These are phyloP conservation scores for Ovibos moschatus DNA, from an alignment of 2,113 vertebrate species.

Conservation along the genomic window DNA sequence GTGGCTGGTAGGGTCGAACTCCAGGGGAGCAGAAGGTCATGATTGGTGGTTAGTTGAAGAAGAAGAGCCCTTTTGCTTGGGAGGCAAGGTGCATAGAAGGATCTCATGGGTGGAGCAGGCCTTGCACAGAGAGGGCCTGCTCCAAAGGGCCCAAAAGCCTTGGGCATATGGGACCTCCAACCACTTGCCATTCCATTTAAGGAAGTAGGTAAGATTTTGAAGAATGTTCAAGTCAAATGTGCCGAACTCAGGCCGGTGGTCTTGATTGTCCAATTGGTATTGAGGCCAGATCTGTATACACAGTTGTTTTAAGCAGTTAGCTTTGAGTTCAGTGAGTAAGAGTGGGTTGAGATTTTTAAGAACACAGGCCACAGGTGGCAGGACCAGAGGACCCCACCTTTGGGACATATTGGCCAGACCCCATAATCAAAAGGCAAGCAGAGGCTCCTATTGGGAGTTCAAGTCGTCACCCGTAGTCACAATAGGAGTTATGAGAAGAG, in stretches of 20 bases:
- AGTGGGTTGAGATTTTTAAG: neutral
- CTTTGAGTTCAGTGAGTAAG: neutral
- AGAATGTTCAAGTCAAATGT: neutral
- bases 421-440: neutral
- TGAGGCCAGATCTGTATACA: neutral
- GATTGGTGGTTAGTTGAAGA: rapidly evolving
- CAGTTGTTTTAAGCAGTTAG: neutral
- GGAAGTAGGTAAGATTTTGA: neutral
- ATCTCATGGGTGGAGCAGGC: neutral
- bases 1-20: neutral
- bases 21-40: rapidly evolving
- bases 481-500: neutral
- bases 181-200: neutral
- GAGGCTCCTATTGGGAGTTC: neutral
- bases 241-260: rapidly evolving
- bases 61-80: neutral
- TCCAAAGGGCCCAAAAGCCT: neutral
- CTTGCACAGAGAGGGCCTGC: neutral
- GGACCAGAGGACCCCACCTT: neutral
- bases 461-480: rapidly evolving
- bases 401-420: neutral
- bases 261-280: neutral
- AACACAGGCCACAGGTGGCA: neutral
- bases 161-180: neutral
- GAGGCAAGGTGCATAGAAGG: neutral